These are phyloP conservation scores for Neodiprion fabricii DNA, from an alignment of 1,140 invertebrate genomes.

Conservation along the genomic window DNA sequence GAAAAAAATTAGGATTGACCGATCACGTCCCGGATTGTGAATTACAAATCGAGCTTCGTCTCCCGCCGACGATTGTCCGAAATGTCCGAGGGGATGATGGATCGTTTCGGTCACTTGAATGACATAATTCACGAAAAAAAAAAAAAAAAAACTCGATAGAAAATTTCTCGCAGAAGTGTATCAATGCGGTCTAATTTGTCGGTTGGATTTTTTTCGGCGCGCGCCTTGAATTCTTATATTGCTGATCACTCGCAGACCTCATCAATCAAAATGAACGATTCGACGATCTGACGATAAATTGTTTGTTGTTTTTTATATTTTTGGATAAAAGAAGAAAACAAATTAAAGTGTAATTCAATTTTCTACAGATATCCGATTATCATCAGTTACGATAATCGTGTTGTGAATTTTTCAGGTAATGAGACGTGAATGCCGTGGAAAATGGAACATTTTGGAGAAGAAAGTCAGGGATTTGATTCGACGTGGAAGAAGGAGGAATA, in stretches of 20 bases:
- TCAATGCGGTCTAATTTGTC: conserved; percentile 26
- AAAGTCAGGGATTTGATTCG: too few relatives aligned
- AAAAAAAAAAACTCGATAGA: background rate
- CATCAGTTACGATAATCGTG: too few relatives aligned
- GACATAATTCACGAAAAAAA: background rate
- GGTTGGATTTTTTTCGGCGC: conserved; percentile 18
- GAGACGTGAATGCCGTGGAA: too few relatives aligned
- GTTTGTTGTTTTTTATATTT: too few relatives aligned
- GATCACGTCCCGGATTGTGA: background rate
- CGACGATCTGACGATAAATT: too few relatives aligned
- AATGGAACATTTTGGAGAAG: too few relatives aligned
- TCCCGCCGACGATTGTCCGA: conserved; percentile 10
- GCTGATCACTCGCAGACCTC: background rate
- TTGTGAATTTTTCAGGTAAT: too few relatives aligned
- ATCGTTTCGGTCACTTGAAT: conserved; percentile 20
- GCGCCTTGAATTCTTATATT: conserved; percentile 1
- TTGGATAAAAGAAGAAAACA: too few relatives aligned
- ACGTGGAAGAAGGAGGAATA: too few relatives aligned
- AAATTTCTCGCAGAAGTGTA: background rate
- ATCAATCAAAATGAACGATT: conserved; percentile 19
- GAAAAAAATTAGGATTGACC: background rate
- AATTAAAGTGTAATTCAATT: too few relatives aligned
- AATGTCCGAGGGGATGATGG: conserved; percentile 16
- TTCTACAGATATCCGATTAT: too few relatives aligned
- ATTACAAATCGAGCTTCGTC: too few relatives aligned